Evolutionary conservation across 1,140 invertebrate genomes (phyloP).

Genomic region (Leguminivora glycinivorella): DNA sequence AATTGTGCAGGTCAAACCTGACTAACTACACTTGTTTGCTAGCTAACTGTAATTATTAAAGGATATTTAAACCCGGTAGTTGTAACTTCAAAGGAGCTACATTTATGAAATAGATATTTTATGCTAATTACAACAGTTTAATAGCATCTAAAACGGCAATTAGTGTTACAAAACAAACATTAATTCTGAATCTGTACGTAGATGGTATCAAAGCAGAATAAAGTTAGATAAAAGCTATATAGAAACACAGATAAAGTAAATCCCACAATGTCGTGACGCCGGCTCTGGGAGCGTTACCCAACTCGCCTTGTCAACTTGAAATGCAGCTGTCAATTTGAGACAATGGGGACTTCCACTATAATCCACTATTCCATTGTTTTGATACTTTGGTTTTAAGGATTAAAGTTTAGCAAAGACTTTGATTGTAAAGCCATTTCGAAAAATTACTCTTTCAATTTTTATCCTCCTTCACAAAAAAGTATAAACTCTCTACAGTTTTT

Average conservation of each 20-base stretch:
- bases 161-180: background rate
- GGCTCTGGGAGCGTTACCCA: slow-evolving; percentile 14
- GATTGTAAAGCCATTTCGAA: too few species aligned
- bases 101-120: background rate
- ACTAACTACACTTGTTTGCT: background rate
- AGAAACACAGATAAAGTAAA: slow-evolving; percentile 18
- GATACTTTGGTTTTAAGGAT: background rate
- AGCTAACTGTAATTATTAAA: background rate
- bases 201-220: slow-evolving; percentile 3
- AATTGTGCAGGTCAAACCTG: background rate
- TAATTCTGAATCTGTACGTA: slow-evolving; percentile 10
- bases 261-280: slow-evolving; percentile 21
- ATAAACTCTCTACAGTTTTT: too few species aligned
- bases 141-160: background rate
- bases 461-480: too few species aligned
- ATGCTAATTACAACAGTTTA: background rate
- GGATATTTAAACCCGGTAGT: background rate
- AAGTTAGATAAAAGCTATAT: slow-evolving; percentile 17
- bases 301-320: slow-evolving; percentile 18
- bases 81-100: background rate
- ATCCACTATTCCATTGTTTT: slow-evolving; percentile 8
- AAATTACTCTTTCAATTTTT: too few species aligned
- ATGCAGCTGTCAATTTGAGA: slow-evolving; percentile 21
- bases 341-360: slow-evolving; percentile 11
- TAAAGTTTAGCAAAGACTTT: background rate